These are phyloP conservation scores for Lytechinus pictus DNA, from an alignment of 35 echinoderm and acorn worm species.

Conservation along the genomic window DNA sequence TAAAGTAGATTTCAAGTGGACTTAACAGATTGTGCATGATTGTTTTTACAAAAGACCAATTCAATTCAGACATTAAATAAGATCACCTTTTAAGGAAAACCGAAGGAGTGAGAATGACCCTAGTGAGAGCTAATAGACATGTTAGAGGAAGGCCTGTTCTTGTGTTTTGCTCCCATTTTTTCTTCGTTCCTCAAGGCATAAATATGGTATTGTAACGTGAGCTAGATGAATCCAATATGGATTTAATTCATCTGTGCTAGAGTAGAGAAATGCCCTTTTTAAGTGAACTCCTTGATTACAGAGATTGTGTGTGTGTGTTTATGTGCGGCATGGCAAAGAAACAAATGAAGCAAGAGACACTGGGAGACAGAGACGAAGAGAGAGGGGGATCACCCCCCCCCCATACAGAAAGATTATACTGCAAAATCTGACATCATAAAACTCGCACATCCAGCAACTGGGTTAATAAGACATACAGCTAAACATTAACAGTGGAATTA, in stretches of 20 bases:
- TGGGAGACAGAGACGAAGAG: neutral
- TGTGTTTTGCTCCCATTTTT: neutral
- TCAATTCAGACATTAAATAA: too few species aligned
- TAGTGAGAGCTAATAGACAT: neutral
- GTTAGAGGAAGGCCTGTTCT: neutral
- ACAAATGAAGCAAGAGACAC: neutral
- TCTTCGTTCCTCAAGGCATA: neutral
- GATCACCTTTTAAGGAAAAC: neutral
- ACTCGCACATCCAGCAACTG: too few species aligned
- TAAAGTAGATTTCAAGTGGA: too few species aligned
- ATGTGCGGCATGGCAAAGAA: neutral
- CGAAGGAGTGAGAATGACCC: neutral
- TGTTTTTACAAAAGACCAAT: too few species aligned
- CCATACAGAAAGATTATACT: neutral
- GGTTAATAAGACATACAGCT: too few species aligned
- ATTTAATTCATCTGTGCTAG: neutral
- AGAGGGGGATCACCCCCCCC: neutral
- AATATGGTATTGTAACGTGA: constrained; percentile 13
- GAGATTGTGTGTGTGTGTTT: neutral
- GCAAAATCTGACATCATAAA: too few species aligned
- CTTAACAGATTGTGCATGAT: too few species aligned
- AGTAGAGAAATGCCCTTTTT: neutral
- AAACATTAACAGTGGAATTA: too few species aligned
- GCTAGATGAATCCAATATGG: neutral
- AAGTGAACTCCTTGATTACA: neutral